Base-by-base conservation (phyloP, 2,797 vertebrate species). In the Strix occidentalis region DNA sequence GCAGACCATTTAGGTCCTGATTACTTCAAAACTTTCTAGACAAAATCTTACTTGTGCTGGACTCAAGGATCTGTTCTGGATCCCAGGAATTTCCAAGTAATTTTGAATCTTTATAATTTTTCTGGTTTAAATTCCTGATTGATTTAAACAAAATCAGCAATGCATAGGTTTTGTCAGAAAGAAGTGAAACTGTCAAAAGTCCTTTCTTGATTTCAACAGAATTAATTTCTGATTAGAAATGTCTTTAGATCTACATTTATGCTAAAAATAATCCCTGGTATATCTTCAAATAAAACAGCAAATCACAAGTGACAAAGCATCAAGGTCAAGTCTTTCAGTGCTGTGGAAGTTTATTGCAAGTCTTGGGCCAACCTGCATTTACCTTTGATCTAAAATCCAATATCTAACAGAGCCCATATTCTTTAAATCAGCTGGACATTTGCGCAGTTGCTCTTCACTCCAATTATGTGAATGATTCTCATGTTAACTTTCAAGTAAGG, bases 401-500 rank as follows among this genome's bases (percentile, higher is more conserved):
- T 63, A 25, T 50, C 81, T 50, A n/a, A 54, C 46, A 85, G 53
- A 90, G 43, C 8, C 31, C 0, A 0, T 31, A 78, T 83, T 77
- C 60, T 92, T 92, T 56, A 61, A 13, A 83, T 64, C 75, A 83
- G 35, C 57, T 54, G 57, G 64, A 65, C 46, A 63, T 71, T 71
- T 80, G 29, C 1, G 1, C 54, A 58, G 29, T 75, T 91, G 31
- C 57, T 58, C 54, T 92, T 80, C 29, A n/a, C 35, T 93, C 25
- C 1, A 7, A 13, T 81, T 91, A 75, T 29, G n/a, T 78, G 89
- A 88, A 57, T 65, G 33, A 80, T 86, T 94, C 78, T 93, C 45
- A 19, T 54, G 29, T 51, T 95, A 85, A 57, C 70, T 89, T 95
- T 90, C 78, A 94, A 92, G 78, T 81, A 68, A 81, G 78, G 48